Base-by-base conservation (phyloP, 2,888 invertebrate species). In the Drosophila fungiperda region DNA sequence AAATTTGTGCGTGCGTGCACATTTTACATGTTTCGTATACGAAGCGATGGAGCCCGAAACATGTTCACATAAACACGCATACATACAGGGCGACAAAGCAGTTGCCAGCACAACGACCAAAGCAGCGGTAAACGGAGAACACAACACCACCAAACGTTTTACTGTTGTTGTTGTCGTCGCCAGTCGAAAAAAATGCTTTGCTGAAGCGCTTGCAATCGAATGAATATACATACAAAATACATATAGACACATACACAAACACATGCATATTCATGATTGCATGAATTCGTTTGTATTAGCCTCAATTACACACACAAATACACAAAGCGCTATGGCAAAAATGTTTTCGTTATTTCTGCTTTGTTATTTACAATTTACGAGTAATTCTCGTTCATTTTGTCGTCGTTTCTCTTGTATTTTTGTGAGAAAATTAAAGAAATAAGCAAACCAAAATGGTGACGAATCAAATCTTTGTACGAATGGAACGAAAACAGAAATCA, bases 341-440 rank as follows among this genome's bases (percentile, higher is more conserved):
- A 65, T 60, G 5, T 60, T 55, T 74, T 68, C 60, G 68, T 81
- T 78, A 76, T 84, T 85, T 76, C 61, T 61, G 66, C 76, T 81
- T 72, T 70, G 73, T 82, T 83, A 81, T 81, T 86, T 89, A 87
- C 87, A 85, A 79, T 77, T 89, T 85, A 83, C 89, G 87, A 88
- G 89, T 87, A 88, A 89, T 85, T 84, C 85, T 87, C 87, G 85
- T 82, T 89, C 78, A 53, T 63, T 74, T 73, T 75, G 57, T 63
- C 62, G 54, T 26, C 26, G 55, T 42, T 71, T 70, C 66, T 76
- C 50, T 58, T 72, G 40, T 59, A 61, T 32, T 63, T 45, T 70
- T 49, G 40, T 71, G 54, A 63, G 76, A 52, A 67, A 64, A 67
- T 58, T 4, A 40, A 64, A 45, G 48, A 67, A 68, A 23, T 29